Conservation (phyloP, 2,113 vertebrate species). For the Nansenia antarctica region DNA sequence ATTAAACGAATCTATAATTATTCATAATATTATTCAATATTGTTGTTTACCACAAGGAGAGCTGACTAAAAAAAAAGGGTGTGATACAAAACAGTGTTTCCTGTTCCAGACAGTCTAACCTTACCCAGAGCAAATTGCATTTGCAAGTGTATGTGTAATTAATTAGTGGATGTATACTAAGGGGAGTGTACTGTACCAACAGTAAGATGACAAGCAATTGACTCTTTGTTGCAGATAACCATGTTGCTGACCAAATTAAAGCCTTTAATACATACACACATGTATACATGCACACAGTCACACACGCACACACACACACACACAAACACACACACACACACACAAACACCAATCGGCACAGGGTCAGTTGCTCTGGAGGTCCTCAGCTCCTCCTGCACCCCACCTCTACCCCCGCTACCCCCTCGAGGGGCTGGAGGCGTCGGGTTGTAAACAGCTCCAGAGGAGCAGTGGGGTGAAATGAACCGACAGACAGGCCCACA, state of each 20-base stretch:
- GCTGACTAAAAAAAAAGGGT: too few species aligned
- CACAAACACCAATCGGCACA: conserved; percentile 10
- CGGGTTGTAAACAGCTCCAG: conserved; percentile 67
- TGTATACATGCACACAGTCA: conserved; percentile 12
- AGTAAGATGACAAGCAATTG: conserved; percentile 50
- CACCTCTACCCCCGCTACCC: conserved; percentile 36
- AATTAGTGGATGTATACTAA: conserved; percentile 16
- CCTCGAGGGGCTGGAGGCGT: conserved; percentile 59
- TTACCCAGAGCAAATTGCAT: background rate
- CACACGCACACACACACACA: background rate
- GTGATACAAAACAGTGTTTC: too few species aligned
- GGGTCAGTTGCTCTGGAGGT: conserved; percentile 38
- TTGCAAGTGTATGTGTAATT: background rate
- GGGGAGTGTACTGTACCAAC: conserved; percentile 28
- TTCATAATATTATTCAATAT: background rate
- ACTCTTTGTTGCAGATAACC: conserved; percentile 36
- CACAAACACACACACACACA: background rate
- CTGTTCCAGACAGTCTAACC: background rate
- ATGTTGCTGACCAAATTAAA: conserved; percentile 50
- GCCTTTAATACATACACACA: conserved; percentile 63
- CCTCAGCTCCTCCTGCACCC: conserved; percentile 21
- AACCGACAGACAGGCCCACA: conserved; percentile 61
- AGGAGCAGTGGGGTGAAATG: conserved; percentile 61
- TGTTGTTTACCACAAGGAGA: background rate
- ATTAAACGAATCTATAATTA: background rate